These are phyloP conservation scores for Neosilurus hyrtlii DNA, from an alignment of 2,797 vertebrate genomes.

Conservation along the genomic window DNA sequence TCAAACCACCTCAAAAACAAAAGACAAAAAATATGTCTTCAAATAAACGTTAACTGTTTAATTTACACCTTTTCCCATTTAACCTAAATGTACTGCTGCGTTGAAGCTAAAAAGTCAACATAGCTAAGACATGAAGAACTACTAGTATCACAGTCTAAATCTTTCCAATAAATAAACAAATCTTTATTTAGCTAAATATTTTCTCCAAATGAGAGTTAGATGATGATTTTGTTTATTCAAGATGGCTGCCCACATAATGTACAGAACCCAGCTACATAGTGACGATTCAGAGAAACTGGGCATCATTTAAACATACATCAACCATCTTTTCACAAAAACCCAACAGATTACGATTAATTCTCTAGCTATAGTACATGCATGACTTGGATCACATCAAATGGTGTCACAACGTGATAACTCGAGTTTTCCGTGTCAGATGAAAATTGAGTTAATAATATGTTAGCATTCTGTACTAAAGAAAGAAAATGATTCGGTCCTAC, in stretches of 20 bases:
- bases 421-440: no score
- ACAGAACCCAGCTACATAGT: neutral
- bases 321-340: neutral
- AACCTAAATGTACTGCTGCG: neutral
- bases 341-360: neutral
- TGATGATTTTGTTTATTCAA: no score
- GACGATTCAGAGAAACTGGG: neutral
- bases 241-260: neutral
- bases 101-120: neutral
- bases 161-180: neutral
- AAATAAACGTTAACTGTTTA: neutral
- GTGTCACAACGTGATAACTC: no score
- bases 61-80: neutral
- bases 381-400: no score
- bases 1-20: neutral
- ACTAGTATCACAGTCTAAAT: neutral
- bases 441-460: no score
- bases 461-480: neutral
- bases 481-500: neutral
- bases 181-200: neutral
- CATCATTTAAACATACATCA: neutral
- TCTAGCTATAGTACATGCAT: neutral
- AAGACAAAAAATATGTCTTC: neutral
- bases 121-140: neutral
- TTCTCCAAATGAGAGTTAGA: neutral